Conservation (phyloP, 2,888 invertebrate genomes). For the Leptopilina drosophilae region DNA sequence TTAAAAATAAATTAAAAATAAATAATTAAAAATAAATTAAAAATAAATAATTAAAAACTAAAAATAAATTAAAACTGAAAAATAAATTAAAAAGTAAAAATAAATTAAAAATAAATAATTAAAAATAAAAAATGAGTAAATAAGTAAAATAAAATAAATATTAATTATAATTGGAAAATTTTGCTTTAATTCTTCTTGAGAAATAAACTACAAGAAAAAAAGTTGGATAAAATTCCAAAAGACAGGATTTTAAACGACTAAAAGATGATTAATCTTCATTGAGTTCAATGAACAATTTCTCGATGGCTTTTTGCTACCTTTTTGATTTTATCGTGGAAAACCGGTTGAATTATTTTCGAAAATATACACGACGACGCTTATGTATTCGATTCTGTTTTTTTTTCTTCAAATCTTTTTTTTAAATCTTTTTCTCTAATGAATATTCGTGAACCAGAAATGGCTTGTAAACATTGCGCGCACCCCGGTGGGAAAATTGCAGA, state of each 20-base stretch:
- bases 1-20: too few relatives aligned
- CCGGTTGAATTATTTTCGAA: background rate
- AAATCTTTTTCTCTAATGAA: slow-evolving; percentile 2
- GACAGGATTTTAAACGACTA: background rate
- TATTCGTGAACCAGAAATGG: slow-evolving; percentile 18
- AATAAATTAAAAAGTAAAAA: too few relatives aligned
- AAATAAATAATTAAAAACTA: too few relatives aligned
- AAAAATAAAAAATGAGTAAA: too few relatives aligned
- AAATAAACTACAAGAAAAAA: background rate
- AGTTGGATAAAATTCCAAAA: too few relatives aligned
- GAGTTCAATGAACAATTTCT: too few relatives aligned
- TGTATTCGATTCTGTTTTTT: slow-evolving; percentile 7
- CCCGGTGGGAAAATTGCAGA: background rate
- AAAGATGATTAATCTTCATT: background rate
- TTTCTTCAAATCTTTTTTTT: background rate
- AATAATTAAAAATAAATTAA: too few relatives aligned
- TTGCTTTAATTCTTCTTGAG: background rate
- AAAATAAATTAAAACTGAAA: too few relatives aligned
- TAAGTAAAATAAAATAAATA: too few relatives aligned
- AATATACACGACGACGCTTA: background rate
- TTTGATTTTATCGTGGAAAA: background rate
- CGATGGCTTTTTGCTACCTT: background rate
- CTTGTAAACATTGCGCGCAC: slow-evolving; percentile 9
- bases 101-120: too few relatives aligned
- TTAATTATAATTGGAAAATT: too few relatives aligned